Conservation (phyloP, 2,113 vertebrate species). For the Apodemus speciosus region DNA sequence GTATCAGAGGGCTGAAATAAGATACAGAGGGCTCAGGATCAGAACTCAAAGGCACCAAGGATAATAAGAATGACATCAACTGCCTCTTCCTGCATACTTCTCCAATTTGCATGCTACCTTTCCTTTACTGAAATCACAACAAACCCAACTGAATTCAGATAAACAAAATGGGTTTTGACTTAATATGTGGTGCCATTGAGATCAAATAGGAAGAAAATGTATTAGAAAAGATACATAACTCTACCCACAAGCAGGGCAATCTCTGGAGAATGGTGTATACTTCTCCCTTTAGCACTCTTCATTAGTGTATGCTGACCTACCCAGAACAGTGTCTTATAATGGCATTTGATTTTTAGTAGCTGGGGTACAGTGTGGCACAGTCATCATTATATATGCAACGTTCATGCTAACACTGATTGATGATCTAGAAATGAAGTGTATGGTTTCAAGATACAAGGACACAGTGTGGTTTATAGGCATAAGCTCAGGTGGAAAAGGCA, state of each 20-base stretch:
- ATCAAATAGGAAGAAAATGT: not conserved
- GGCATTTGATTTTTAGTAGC: not conserved
- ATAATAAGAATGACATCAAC: not conserved
- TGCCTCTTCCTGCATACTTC: not conserved
- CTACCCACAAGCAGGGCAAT: not conserved
- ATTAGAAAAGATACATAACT: not conserved
- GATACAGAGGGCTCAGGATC: not conserved
- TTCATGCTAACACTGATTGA: not conserved
- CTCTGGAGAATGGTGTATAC: not conserved
- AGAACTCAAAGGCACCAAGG: not conserved
- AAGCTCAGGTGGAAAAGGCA: constrained; percentile 24
- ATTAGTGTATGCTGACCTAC: not conserved
- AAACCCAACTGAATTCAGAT: not conserved
- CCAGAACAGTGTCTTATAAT: not conserved
- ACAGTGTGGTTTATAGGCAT: not conserved
- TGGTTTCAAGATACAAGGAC: not conserved
- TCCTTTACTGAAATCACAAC: not conserved
- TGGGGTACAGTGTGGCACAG: not conserved
- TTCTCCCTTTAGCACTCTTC: not conserved
- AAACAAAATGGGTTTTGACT: not conserved
- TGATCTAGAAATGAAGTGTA: not conserved
- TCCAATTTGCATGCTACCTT: not conserved
- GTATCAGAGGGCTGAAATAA: not conserved
- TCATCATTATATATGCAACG: not conserved
- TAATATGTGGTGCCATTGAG: not conserved